Evolutionary conservation across 2,888 invertebrate genomes (phyloP), one percentile per base, ranked within the genome.

Genomic region (Drosophila peninsularis): DNA sequence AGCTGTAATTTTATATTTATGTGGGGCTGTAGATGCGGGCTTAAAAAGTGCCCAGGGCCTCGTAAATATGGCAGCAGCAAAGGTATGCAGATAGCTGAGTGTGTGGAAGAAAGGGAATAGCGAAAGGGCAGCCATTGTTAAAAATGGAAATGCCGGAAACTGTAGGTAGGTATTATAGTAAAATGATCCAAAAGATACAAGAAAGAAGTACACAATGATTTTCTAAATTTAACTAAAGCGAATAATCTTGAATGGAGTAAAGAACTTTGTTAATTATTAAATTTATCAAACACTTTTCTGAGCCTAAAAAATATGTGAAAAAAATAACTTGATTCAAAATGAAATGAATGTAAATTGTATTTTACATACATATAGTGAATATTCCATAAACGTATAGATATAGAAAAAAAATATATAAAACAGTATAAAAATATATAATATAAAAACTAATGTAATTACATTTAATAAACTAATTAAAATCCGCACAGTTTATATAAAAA

Each of bases 1-100:
- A 63, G 45, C 56, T 62, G 76, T 69, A 77, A 81, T 80, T 84
- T 83, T 39, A 78, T 78, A 80, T 85, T 85, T 85, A 85, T 79
- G 81, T 81, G 79, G 63, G 52, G 72, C 71, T 49, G 34, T 45
- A 45, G 66, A 64, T 75, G 66, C 21, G 63, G 61, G 60, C 67
- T 71, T 63, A 68, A 75, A 78, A 78, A 72, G 55, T 54, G 71
- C 47, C 75, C 56, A 53, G 71, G 57, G 57, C 41, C 69, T 54
- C 73, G 65, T 83, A 81, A 79, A 86, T 74, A 63, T 62, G 70
- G 66, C 57, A 72, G 62, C 58, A 70, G 39, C 58, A 74, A 70
- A 80, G 69, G 81, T 80, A 69, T 62, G 56, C 72, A 3, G 67
- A 80, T 76, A 84, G 73, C 42, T 21, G 13, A 13, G 72, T 68